Evolutionary conservation across 2,113 vertebrate species (phyloP), one percentile per base, ranked within the genome.

Genomic region (Alligator mississippiensis): DNA sequence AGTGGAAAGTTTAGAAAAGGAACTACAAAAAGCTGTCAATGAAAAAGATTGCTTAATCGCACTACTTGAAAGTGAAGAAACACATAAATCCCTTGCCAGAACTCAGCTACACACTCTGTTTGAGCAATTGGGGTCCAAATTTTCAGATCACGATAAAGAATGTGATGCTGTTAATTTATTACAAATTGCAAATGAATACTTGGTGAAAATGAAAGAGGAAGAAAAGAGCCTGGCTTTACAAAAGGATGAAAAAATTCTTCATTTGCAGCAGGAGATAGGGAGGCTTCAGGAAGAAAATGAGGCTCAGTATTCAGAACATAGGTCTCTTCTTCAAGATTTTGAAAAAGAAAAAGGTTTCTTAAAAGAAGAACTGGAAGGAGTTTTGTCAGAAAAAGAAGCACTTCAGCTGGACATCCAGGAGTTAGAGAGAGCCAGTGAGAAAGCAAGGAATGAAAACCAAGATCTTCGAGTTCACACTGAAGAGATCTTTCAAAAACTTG

Each of bases 341-440:
- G 98, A 98, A 79, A 97, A 97, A 94, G 98, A 99, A 93, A 98
- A 97, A 85, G 9, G 38, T 88, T 82, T 98, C 72, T 86, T 99
- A 95, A 98, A 77, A 91, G 97, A 96, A 87, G 98, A 98, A 74
- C 85, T 99, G 77, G 98, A 98, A 88, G 98, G 98, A 88, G 95
- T 92, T 6, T 77, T 98, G 59, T 97, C 98, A 87, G 98, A 99
- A 93, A 98, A 98, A 21, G 98, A 98, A 90, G 97, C 93, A 0
- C 94, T 99, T 63, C 98, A 99, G 66, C 92, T 61, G 85, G 98
- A 99, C 92, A 97, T 99, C 91, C 92, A 98, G 38, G 98, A 99
- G 47, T 97, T 99, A 97, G 99, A 98, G 89, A 94, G 90, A 38
- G 95, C 95, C 85, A 98, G 97, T 96, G 98, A 98, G 90, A 98